A percentile compares a stretch with the other conserved stretches of the same genome.
Evolutionary conservation across 2,113 vertebrate species (phyloP).

Genomic region (Pseudorectes ferrugineus): DNA sequence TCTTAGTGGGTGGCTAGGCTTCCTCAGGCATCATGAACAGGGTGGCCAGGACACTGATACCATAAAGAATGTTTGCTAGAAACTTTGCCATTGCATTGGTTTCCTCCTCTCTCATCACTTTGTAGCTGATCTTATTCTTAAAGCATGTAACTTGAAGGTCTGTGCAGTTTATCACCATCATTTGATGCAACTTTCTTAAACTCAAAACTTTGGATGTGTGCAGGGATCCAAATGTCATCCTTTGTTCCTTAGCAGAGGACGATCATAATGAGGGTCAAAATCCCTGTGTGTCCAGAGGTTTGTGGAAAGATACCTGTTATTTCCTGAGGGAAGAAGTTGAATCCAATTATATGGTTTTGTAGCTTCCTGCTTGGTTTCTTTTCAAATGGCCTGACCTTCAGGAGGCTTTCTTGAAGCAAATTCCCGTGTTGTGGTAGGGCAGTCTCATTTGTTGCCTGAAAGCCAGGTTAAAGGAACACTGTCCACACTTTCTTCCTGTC

Average conservation of each 20-base stretch:
- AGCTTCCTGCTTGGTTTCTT: neutral
- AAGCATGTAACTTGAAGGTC: neutral
- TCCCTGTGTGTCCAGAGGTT: neutral
- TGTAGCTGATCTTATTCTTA: neutral
- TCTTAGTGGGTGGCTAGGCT: neutral
- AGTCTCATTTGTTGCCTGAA: neutral
- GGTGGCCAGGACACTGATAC: neutral
- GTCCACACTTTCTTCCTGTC: neutral
- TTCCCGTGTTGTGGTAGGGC: neutral
- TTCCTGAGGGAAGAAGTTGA: neutral
- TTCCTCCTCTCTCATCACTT: neutral
- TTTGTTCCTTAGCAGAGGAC: neutral
- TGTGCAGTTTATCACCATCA: neutral
- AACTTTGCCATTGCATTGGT: neutral
- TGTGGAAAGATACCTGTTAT: neutral
- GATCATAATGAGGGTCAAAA: neutral
- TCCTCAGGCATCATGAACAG: neutral
- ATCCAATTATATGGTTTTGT: neutral
- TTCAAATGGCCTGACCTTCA: neutral
- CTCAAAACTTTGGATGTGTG: neutral
- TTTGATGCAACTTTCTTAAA: neutral
- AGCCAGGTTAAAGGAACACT: neutral
- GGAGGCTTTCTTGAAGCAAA: neutral
- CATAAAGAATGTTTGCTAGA: neutral
- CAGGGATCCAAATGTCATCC: neutral